phyloP scores from a whole-genome alignment of 2,888 invertebrate genomes.

The Synergus japonicus region DNA sequence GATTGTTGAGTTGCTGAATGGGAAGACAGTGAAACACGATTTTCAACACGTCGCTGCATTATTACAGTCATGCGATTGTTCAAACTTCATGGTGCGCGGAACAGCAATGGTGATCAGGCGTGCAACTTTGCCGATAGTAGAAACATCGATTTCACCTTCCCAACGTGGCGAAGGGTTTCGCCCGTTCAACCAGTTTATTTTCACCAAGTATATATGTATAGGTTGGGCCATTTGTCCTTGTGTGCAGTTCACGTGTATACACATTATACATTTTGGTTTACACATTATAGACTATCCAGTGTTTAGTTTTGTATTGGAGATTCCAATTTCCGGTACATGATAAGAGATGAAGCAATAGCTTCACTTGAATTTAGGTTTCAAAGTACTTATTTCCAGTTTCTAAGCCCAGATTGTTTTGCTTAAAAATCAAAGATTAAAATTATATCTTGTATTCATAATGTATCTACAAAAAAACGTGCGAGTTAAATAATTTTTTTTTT shows the following conservation, averaged over 20 bases:
- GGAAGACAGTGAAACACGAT: constrained; percentile 22
- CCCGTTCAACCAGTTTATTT: constrained; percentile 58
- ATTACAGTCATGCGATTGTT: constrained; percentile 26
- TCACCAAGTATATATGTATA: not conserved
- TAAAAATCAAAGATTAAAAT: not conserved
- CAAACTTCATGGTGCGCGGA: constrained; percentile 24
- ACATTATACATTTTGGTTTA: not conserved
- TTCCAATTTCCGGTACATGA: constrained; percentile 32
- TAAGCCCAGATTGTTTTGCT: not conserved
- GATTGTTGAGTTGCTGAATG: constrained; percentile 14
- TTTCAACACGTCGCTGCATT: constrained; percentile 32
- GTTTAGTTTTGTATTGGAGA: constrained; percentile 33
- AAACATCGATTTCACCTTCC: constrained; percentile 54
- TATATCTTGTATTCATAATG: too few species aligned
- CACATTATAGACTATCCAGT: constrained; percentile 1
- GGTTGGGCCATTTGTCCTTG: not conserved
- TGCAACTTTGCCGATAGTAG: constrained; percentile 32
- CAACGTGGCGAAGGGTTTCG: constrained; percentile 54
- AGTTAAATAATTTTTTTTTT: too few species aligned
- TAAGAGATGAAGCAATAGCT: not conserved
- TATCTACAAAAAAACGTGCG: too few species aligned
- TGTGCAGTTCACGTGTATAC: not conserved
- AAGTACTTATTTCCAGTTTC: not conserved
- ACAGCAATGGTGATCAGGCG: constrained; percentile 6
- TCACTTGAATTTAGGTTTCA: not conserved